phyloP scores from a whole-genome alignment of 2,888 invertebrate genomes.

The Drosophila ochracea region DNA sequence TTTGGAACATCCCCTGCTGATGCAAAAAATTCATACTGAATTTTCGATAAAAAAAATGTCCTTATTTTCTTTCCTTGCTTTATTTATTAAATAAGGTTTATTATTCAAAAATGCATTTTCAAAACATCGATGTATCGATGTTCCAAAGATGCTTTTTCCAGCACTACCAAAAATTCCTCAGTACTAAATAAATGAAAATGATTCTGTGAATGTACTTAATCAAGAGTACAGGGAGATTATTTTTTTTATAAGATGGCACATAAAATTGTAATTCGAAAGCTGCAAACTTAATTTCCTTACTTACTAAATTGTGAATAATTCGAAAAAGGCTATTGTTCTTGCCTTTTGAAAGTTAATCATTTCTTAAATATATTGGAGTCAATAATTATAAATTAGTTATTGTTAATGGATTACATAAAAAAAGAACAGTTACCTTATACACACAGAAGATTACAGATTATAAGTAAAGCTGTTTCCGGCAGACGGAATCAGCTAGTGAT shows the following conservation, averaged over 20 bases:
- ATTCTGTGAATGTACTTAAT: background rate
- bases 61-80: background rate
- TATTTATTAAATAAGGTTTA: background rate
- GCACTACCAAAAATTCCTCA: background rate
- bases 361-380: background rate
- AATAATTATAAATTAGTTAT: background rate
- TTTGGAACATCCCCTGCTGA: too few relatives aligned
- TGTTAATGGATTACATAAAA: background rate
- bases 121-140: conserved; percentile 5
- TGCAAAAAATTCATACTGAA: too few relatives aligned
- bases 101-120: background rate
- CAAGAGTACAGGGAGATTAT: background rate
- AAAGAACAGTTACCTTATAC: background rate
- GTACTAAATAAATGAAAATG: background rate
- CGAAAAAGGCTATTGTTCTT: background rate
- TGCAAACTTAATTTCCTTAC: background rate
- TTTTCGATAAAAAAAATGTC: background rate
- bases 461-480: background rate
- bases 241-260: background rate
- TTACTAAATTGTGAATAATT: background rate
- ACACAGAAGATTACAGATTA: background rate
- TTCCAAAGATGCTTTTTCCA: background rate
- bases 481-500: background rate
- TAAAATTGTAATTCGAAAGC: background rate
- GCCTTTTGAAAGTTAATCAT: background rate